These are phyloP conservation scores for Dasypus novemcinctus DNA, from an alignment of 2,113 vertebrate genomes.

Conservation along the genomic window DNA sequence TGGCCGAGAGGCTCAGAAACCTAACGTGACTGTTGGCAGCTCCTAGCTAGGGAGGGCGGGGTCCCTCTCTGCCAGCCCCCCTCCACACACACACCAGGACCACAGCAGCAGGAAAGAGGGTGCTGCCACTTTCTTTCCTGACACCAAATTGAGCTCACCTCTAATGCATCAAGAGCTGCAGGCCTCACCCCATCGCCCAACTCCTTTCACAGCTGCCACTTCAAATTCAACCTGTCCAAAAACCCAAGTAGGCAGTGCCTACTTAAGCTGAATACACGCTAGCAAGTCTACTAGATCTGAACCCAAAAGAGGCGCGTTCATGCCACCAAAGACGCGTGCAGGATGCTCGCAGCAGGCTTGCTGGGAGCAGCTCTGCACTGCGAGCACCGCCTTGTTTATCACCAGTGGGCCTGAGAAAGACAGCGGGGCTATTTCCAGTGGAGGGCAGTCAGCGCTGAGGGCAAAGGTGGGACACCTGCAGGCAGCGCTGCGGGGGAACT, in stretches of 20 bases:
- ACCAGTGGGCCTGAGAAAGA: accelerated
- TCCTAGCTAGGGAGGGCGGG: constrained; percentile 77
- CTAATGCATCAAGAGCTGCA: not conserved
- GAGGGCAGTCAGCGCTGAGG: not conserved
- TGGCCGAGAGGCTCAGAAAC: constrained; percentile 76
- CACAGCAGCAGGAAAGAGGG: constrained; percentile 42
- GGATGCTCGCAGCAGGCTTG: too few relatives aligned
- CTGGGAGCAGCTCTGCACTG: not conserved
- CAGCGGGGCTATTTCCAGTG: too few relatives aligned
- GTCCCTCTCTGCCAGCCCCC: constrained; percentile 78
- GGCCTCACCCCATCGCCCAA: not conserved
- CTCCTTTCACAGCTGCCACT: not conserved
- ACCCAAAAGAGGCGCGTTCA: not conserved
- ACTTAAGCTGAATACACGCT: accelerated
- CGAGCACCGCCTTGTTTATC: too few relatives aligned
- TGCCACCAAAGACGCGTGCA: accelerated
- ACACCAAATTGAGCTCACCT: not conserved
- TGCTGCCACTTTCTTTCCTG: not conserved
- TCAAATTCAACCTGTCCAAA: not conserved
- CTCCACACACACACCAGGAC: constrained; percentile 75
- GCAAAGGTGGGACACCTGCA: not conserved
- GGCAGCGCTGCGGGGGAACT: not conserved
- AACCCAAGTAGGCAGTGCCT: not conserved
- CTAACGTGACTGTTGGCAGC: constrained; percentile 77
- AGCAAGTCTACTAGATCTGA: accelerated